Percentiles rank a stretch among this genome's conserved stretches.
These are phyloP conservation scores for Pollenia angustigena DNA, from an alignment of 2,888 invertebrate genomes.

Conservation along the genomic window DNA sequence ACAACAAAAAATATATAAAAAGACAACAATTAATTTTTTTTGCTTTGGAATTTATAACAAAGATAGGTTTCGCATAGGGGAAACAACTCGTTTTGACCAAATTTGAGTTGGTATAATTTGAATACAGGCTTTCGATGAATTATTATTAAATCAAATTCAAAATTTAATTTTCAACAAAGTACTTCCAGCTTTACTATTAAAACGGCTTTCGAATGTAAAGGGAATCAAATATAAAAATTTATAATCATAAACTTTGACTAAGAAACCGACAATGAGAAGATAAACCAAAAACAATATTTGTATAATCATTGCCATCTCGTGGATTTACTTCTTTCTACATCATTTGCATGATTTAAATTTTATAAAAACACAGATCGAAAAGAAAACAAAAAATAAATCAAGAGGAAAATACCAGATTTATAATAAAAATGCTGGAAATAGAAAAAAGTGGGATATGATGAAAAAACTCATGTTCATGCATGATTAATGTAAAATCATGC, in stretches of 20 bases:
- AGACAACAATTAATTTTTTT: too few relatives aligned
- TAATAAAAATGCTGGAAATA: not conserved
- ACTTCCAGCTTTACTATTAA: not conserved
- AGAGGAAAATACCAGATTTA: slow-evolving; percentile 8
- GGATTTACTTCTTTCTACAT: slow-evolving; percentile 13
- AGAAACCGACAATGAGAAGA: not conserved
- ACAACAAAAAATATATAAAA: too few relatives aligned
- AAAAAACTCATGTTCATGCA: not conserved
- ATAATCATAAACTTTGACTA: not conserved
- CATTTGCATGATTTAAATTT: slow-evolving; percentile 22
- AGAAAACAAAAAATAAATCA: not conserved
- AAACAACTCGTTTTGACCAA: too few relatives aligned
- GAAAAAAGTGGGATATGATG: not conserved
- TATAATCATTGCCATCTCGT: slow-evolving; percentile 4
- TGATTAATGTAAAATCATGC: slow-evolving; percentile 14
- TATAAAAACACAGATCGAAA: slow-evolving; percentile 1
- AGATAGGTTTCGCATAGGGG: too few relatives aligned
- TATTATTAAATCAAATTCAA: too few relatives aligned
- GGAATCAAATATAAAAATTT: not conserved
- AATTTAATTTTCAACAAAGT: too few relatives aligned
- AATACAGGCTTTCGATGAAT: too few relatives aligned
- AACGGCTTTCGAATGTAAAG: not conserved
- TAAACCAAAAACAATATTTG: not conserved
- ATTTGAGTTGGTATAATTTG: too few relatives aligned
- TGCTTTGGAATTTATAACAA: too few relatives aligned